Conservation (phyloP, 2,888 invertebrate species). For the Byasa hedistus region DNA sequence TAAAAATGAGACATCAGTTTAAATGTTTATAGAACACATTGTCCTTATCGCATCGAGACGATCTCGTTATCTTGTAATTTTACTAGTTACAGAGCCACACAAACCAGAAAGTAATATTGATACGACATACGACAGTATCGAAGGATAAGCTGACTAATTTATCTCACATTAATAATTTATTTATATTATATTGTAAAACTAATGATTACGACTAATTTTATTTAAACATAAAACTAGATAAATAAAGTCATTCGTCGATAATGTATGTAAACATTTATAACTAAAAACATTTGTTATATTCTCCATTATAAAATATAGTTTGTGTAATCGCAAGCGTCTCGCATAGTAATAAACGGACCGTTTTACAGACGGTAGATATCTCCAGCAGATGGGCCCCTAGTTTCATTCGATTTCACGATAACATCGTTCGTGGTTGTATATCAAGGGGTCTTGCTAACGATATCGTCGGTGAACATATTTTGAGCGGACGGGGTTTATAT, state of each 20-base stretch:
- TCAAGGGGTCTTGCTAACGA: constrained; percentile 26
- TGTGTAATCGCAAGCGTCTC: constrained; percentile 27
- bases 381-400: constrained; percentile 39
- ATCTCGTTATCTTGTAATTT: not conserved
- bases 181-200: too few species aligned
- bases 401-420: constrained; percentile 43
- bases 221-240: not conserved
- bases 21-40: not conserved
- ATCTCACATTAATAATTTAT: not conserved
- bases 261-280: too few species aligned
- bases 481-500: not conserved
- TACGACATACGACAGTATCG: too few species aligned
- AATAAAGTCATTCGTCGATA: not conserved
- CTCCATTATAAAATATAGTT: not conserved
- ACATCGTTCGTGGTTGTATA: constrained; percentile 39
- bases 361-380: constrained; percentile 29
- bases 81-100: not conserved
- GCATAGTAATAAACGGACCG: constrained; percentile 25
- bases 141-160: too few species aligned
- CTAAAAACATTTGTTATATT: not conserved
- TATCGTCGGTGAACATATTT: not conserved
- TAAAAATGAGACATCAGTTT: not conserved
- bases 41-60: too few species aligned
- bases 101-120: too few species aligned
- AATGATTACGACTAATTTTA: not conserved